Conservation (phyloP, 2,888 invertebrate genomes). For the Acanthosepion pharaonis region DNA sequence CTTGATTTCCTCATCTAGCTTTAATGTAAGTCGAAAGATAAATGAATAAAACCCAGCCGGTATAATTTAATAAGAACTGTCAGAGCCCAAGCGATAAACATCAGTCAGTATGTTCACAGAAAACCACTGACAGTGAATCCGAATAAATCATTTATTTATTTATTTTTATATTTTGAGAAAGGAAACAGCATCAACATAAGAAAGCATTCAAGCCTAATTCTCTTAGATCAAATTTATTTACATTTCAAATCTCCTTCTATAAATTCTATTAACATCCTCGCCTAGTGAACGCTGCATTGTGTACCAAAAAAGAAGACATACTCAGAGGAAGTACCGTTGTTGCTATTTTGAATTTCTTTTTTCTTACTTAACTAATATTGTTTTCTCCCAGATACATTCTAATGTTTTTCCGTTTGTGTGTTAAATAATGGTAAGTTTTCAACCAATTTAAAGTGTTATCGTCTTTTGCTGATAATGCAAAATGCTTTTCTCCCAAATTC, state of each 20-base stretch:
- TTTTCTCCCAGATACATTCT: too few relatives aligned
- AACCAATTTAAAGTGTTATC: too few relatives aligned
- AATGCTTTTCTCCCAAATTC: too few relatives aligned
- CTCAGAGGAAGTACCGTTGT: too few relatives aligned
- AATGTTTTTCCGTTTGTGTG: too few relatives aligned
- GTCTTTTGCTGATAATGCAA: too few relatives aligned
- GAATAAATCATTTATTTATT: not conserved
- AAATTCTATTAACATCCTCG: not conserved
- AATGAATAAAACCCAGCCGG: not conserved
- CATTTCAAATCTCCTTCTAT: not conserved
- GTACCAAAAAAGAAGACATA: too few relatives aligned
- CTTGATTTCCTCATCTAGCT: not conserved
- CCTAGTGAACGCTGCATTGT: too few relatives aligned
- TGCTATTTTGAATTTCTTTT: too few relatives aligned
- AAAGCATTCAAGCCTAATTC: not conserved
- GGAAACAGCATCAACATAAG: not conserved
- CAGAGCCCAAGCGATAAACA: not conserved
- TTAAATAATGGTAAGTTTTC: too few relatives aligned
- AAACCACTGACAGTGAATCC: not conserved
- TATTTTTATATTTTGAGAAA: not conserved
- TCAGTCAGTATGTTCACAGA: not conserved
- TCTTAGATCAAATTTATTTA: not conserved
- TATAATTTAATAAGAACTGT: not conserved
- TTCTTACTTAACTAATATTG: too few relatives aligned
- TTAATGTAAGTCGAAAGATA: not conserved